These are phyloP conservation scores for Pseudopodoces humilis DNA, from an alignment of 2,113 vertebrate genomes.

Conservation along the genomic window DNA sequence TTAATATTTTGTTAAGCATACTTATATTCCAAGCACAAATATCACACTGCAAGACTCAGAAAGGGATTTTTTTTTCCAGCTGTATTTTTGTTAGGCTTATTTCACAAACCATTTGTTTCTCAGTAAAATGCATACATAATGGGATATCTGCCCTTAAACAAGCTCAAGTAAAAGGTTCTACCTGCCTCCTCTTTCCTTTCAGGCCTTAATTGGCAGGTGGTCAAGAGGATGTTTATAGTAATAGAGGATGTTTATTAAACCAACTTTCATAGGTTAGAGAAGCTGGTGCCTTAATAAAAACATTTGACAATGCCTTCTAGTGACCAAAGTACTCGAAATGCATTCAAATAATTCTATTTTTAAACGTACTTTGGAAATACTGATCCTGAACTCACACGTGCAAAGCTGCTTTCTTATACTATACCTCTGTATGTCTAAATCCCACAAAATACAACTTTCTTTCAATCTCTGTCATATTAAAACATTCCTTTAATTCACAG, in stretches of 20 bases:
- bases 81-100: neutral
- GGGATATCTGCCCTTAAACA: neutral
- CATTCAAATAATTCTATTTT: neutral
- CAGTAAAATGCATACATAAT: neutral
- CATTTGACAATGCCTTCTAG: neutral
- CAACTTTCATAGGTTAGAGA: neutral
- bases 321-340: neutral
- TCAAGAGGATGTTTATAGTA: constrained; percentile 56
- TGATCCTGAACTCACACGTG: neutral
- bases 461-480: neutral
- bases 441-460: neutral
- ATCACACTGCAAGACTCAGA: neutral
- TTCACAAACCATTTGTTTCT: neutral
- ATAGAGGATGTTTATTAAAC: constrained; percentile 55
- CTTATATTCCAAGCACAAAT: neutral
- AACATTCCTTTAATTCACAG: neutral
- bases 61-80: neutral
- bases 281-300: constrained; percentile 1
- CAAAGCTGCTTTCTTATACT: neutral
- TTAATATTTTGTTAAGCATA: neutral
- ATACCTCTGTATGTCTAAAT: neutral
- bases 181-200: constrained; percentile 16
- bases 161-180: neutral
- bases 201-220: neutral
- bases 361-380: neutral